Conservation (phyloP, 2,888 invertebrate species). For the Blomia tropicalis region DNA sequence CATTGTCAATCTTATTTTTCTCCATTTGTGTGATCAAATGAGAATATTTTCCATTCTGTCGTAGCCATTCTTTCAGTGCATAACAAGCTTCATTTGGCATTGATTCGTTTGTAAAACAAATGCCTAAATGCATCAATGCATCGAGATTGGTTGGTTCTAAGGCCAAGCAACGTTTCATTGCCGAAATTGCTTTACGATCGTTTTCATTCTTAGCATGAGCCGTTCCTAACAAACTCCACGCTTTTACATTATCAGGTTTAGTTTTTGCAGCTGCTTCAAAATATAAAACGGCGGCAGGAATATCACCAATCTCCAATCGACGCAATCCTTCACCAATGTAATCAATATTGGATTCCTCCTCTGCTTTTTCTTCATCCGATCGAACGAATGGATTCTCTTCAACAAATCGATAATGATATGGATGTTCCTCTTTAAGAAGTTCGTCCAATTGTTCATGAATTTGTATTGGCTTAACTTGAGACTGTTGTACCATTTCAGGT, state of each 20-base stretch:
- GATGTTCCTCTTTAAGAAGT: conserved; percentile 9
- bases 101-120: conserved; percentile 90
- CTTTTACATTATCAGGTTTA: conserved; percentile 54
- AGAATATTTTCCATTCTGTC: conserved; percentile 61
- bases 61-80: conserved; percentile 49
- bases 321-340: conserved; percentile 71
- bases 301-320: conserved; percentile 65
- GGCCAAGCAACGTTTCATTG: conserved; percentile 62
- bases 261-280: conserved; percentile 89
- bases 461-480: background rate
- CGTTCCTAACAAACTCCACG: conserved; percentile 72
- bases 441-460: conserved; percentile 2
- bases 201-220: conserved; percentile 96
- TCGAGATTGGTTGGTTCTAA: conserved; percentile 60
- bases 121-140: conserved; percentile 75
- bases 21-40: conserved; percentile 43
- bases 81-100: conserved; percentile 73
- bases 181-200: conserved; percentile 79
- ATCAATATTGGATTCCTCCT: conserved; percentile 46
- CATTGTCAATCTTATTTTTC: background rate
- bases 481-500: background rate
- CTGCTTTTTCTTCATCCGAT: background rate
- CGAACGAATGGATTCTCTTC: conserved; percentile 63
- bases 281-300: conserved; percentile 83
- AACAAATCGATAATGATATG: conserved; percentile 56